phyloP scores from a whole-genome alignment of 2,113 vertebrate species.

The Pelobates fuscus region DNA sequence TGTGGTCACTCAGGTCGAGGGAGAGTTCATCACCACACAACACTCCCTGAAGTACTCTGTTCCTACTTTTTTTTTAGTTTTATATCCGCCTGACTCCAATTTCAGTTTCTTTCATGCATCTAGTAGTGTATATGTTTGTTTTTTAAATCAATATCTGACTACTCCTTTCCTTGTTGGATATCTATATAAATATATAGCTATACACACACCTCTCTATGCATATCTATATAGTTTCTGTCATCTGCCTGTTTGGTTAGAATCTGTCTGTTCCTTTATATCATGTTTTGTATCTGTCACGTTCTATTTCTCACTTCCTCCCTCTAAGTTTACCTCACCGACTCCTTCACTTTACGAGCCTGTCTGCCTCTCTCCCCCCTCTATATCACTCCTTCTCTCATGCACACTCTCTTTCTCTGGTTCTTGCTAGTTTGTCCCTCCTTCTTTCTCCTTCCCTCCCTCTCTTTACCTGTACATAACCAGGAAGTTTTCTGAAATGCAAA shows the following conservation, averaged over 20 bases:
- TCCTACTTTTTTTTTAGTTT: too few species aligned
- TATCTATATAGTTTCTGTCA: background rate
- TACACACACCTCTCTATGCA: background rate
- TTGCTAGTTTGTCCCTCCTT: background rate
- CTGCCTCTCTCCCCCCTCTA: background rate
- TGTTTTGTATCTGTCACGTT: background rate
- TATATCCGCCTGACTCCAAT: too few species aligned
- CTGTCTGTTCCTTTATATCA: background rate
- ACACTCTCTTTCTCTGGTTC: background rate
- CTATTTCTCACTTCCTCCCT: background rate
- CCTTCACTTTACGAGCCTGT: background rate
- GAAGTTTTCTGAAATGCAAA: conserved; percentile 50
- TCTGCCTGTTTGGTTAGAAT: background rate
- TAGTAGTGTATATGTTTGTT: too few species aligned
- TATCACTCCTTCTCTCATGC: background rate
- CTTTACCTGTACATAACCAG: conserved; percentile 47
- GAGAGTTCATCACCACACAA: background rate
- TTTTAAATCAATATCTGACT: too few species aligned
- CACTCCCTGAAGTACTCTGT: background rate
- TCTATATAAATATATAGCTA: too few species aligned
- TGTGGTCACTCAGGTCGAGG: background rate
- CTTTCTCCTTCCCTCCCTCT: background rate
- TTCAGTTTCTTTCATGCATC: too few species aligned
- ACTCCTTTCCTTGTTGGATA: too few species aligned
- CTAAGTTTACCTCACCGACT: background rate